These are phyloP conservation scores for Falco punctatus DNA, from an alignment of 2,113 vertebrate genomes.

Conservation along the genomic window DNA sequence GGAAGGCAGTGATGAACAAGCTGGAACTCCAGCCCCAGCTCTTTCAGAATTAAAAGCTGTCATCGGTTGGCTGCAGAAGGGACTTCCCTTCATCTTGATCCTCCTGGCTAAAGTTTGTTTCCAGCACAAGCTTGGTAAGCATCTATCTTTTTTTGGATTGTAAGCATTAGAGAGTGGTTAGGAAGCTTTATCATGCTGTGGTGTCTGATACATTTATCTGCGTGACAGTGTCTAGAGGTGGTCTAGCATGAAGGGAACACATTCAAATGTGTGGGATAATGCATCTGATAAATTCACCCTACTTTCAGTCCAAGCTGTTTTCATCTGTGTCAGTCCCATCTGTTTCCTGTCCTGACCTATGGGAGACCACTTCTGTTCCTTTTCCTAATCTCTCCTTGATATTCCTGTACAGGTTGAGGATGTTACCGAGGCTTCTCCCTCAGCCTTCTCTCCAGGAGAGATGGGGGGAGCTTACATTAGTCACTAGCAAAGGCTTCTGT, in stretches of 20 bases:
- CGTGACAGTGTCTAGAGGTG: neutral
- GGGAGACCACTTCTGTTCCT: neutral
- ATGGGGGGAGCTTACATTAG: neutral
- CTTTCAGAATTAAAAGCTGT: constrained; percentile 92
- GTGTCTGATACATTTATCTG: neutral
- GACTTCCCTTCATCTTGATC: constrained; percentile 95
- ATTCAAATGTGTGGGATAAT: neutral
- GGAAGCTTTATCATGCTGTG: neutral
- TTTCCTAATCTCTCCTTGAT: neutral
- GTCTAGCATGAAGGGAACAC: neutral
- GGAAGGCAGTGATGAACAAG: constrained; percentile 80
- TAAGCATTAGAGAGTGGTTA: neutral
- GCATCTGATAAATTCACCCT: neutral
- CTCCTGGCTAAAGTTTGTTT: constrained; percentile 96
- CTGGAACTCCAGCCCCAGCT: constrained; percentile 89
- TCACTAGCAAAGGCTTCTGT: neutral
- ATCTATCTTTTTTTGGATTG: neutral
- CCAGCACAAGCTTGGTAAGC: constrained; percentile 94
- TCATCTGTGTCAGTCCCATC: neutral
- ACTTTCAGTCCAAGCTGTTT: neutral
- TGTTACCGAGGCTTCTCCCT: neutral
- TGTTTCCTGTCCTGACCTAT: neutral
- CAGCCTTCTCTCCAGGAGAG: neutral
- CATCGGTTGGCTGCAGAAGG: constrained; percentile 93
- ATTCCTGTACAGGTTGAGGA: neutral